Evolutionary conservation across 2,113 vertebrate species (phyloP), one percentile per base, ranked within the genome.

Genomic region (Ploceus nigricollis): DNA sequence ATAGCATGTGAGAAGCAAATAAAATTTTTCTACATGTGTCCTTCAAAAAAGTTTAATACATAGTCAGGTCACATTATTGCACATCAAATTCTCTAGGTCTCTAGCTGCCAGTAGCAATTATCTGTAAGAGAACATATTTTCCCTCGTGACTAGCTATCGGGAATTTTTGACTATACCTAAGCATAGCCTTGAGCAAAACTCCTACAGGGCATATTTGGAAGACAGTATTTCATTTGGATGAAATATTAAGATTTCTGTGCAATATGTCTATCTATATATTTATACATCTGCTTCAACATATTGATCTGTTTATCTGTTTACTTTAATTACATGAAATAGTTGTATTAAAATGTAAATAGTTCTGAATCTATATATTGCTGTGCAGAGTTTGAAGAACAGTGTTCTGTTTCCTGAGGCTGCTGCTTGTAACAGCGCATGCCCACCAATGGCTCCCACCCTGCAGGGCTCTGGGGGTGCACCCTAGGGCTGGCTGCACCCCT

Each of bases 21-120:
- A 98, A 98, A 98, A 98, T 97, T 98, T 93, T 93, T 98, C 97
- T 98, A 98, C 97, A 97, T 97, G 97, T 98, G 98, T 99, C 98
- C 98, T 99, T 99, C 98, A 99, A 98, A 98, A 98, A 98, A 98
- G 98, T 98, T 98, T 98, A 98, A 98, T 99, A 98, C 98, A 97
- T 97, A 98, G 98, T 98, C 98, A 98, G 97, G 98, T 98, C 98
- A 98, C 98, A 99, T 99, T 98, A 98, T 97, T 97, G 97, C 97
- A 98, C 97, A 98, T 98, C 98, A 98, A 98, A 98, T 98, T 98
- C 98, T 98, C 96, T 90, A 98, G 97, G 98, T 98, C 98, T 98
- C 98, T 97, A 97, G 98, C 98, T 99, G 99, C 98, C 98, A 98
- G 98, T 98, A 98, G 98, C 98, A 99, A 99, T 99, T 99, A 99